Conservation (phyloP, 2,888 invertebrate species). For the Rosalia funebris region DNA sequence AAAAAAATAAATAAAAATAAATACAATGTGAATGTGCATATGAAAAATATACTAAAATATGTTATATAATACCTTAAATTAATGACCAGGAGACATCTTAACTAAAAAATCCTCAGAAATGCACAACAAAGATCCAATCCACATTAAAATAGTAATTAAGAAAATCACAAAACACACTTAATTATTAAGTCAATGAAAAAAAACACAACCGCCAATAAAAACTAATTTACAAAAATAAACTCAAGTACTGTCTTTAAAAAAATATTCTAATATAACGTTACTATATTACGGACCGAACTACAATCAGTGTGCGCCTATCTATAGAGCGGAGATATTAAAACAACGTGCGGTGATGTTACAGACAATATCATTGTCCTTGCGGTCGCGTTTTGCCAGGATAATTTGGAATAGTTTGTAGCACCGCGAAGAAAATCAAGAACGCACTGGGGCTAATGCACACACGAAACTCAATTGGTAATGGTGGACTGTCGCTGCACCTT, state of each 20-base stretch:
- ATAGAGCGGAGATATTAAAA: not conserved
- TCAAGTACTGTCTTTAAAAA: too few relatives aligned
- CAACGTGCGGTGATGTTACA: not conserved
- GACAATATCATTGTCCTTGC: constrained; percentile 21
- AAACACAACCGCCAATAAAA: too few relatives aligned
- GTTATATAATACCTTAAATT: constrained; percentile 2
- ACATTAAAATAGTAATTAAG: not conserved
- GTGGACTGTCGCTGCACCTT: constrained; percentile 5
- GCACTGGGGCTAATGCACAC: constrained; percentile 28
- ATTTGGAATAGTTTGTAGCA: constrained; percentile 18
- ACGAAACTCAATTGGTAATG: constrained; percentile 25
- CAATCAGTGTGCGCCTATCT: not conserved
- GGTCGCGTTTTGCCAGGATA: constrained; percentile 6
- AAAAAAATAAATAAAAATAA: too few relatives aligned
- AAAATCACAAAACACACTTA: not conserved
- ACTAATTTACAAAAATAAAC: too few relatives aligned
- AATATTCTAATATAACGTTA: too few relatives aligned
- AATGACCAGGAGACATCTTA: constrained; percentile 1
- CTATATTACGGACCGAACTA: too few relatives aligned
- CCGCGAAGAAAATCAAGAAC: constrained; percentile 35
- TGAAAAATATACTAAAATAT: not conserved
- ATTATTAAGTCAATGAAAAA: not conserved
- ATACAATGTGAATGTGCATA: not conserved
- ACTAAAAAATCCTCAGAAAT: not conserved
- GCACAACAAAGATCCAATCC: not conserved